Percentiles rank a stretch among this genome's conserved stretches.
These are phyloP conservation scores for Apistogramma diplotaenia DNA, from an alignment of 2,113 vertebrate species.

Conservation along the genomic window DNA sequence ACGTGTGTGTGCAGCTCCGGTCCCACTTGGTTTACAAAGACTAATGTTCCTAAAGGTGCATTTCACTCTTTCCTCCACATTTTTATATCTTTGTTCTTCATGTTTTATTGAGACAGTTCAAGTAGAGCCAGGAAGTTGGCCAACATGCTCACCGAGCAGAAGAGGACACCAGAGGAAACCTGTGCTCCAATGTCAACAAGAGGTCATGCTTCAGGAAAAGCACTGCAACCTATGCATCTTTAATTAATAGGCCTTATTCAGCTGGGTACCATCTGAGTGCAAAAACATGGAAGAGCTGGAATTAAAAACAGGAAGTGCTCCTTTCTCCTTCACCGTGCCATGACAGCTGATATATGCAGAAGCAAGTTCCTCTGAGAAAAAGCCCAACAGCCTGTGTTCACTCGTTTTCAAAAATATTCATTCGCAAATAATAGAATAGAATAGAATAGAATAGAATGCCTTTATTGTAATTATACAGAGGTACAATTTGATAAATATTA, in stretches of 20 bases:
- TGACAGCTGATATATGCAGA: constrained; percentile 45
- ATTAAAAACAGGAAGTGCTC: constrained; percentile 62
- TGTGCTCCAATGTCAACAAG: constrained; percentile 71
- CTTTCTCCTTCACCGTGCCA: constrained; percentile 52
- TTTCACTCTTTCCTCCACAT: constrained; percentile 64
- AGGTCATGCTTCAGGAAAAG: constrained; percentile 68
- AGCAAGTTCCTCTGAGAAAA: constrained; percentile 15
- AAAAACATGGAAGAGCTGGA: constrained; percentile 63
- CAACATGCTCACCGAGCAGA: constrained; percentile 60
- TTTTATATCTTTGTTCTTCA: constrained; percentile 74
- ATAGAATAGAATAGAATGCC: too few relatives aligned
- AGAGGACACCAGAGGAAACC: constrained; percentile 72
- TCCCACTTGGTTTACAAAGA: constrained; percentile 69
- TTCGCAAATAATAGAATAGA: constrained; percentile 30
- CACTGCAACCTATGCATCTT: constrained; percentile 63
- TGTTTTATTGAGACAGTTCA: constrained; percentile 75
- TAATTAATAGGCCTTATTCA: constrained; percentile 72
- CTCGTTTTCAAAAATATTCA: not conserved
- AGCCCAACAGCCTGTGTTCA: not conserved
- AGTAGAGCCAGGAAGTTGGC: constrained; percentile 73
- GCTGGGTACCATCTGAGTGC: constrained; percentile 54
- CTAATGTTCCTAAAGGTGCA: constrained; percentile 74
- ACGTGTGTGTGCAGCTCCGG: constrained; percentile 43
- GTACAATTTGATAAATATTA: not conserved
- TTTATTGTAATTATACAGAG: too few relatives aligned